Base-by-base conservation (phyloP, 2,797 vertebrate species). In the Manis pentadactyla region DNA sequence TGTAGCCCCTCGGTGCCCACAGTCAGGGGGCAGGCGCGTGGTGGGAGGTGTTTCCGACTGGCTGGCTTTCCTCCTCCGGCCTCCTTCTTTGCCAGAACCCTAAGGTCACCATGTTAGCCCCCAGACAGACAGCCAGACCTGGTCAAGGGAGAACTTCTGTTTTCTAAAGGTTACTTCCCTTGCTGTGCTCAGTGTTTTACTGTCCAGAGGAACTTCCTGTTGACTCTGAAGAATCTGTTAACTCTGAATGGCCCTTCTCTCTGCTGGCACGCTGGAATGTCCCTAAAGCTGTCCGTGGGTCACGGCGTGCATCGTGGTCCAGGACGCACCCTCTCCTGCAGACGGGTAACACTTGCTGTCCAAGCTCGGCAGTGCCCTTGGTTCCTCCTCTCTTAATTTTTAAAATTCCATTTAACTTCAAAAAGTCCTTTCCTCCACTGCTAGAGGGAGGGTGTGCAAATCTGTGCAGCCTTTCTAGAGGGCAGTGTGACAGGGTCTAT, bases 131-230 rank as follows among this genome's bases (percentile, higher is more conserved):
- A 18, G 78, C 78, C 92, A 86, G 94, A 86, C 90, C 15, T 37
- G 0, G 18, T 83, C 46, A 71, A 77, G 81, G 78, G 53, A 92
- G 87, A 92, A 96, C 93, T 97, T 97, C 85, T 25, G 13, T 49
- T 92, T 94, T 92, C 63, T 42, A 57, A 83, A 81, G 79, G 46
- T 77, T 75, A 94, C 93, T 97, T 98, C 96, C 96, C 73, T 93
- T 71, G 75, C 61, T 21, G 7, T 13, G 14, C 68, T 95, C n/a
- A 25, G 9, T 85, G n/a, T 34, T 34, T 69, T 53, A 78, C 11
- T 61, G 64, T 87, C 88, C 79, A 93, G 69, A 95, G 81, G 79
- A 87, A 11, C 49, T 66, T 66, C 23, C 9, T 19, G 61, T 91
- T 74, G 85, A 42, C 21, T 51, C 86, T 94, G 82, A 29, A 82